These are phyloP conservation scores for Phyllostomus hastatus DNA, from an alignment of 2,113 vertebrate species.

Conservation along the genomic window DNA sequence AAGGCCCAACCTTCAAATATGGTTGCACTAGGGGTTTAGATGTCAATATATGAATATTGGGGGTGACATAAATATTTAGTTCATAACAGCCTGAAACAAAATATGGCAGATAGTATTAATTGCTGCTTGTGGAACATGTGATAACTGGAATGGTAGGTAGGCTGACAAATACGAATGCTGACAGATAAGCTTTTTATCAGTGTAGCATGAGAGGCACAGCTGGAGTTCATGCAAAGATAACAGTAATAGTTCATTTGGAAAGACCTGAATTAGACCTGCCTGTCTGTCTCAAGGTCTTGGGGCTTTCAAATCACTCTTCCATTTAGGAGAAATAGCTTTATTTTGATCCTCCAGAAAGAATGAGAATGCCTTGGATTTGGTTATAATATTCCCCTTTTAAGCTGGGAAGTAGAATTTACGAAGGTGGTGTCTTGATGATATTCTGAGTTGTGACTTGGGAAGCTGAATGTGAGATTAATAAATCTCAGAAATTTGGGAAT, in stretches of 20 bases:
- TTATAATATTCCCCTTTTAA: not conserved
- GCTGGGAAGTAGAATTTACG: not conserved
- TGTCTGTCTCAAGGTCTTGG: not conserved
- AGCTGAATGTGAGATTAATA: not conserved
- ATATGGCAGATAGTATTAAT: not conserved
- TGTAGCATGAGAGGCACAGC: not conserved
- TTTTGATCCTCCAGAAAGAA: not conserved
- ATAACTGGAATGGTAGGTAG: not conserved
- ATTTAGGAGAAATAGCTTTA: not conserved
- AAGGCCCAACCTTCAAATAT: not conserved
- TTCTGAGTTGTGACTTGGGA: conserved; percentile 16
- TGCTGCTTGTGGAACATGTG: not conserved
- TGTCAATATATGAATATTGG: not conserved
- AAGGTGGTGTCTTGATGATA: not conserved
- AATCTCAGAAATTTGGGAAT: conserved; percentile 15
- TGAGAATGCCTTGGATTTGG: not conserved
- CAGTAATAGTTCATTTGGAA: not conserved
- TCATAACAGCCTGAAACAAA: not conserved
- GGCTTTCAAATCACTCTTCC: not conserved
- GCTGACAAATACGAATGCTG: not conserved
- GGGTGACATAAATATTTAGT: not conserved
- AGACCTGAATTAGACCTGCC: not conserved
- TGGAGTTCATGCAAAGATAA: not conserved
- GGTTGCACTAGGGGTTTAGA: not conserved
- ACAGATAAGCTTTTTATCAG: not conserved